Conservation (phyloP, 1,140 invertebrate genomes). For the Myzus persicae region DNA sequence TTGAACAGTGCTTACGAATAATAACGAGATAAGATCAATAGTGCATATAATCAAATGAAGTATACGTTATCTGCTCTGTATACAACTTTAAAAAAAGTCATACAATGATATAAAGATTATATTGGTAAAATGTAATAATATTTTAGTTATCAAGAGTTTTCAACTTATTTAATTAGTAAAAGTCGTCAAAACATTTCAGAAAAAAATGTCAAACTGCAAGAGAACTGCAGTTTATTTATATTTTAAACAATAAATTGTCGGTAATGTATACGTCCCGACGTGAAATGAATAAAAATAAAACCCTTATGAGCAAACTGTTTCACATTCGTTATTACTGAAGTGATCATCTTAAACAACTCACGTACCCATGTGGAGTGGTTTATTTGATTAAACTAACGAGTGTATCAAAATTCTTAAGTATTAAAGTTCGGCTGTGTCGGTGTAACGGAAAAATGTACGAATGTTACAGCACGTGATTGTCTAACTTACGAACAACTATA, state of each 20-base stretch:
- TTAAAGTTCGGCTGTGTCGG: background rate
- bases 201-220: background rate
- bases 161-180: background rate
- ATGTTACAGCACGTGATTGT: background rate
- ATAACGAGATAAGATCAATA: background rate
- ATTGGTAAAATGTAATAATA: background rate
- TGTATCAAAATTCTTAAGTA: background rate
- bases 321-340: background rate
- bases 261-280: background rate
- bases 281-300: background rate
- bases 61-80: background rate
- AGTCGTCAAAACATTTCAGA: background rate
- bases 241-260: background rate
- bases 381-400: constrained; percentile 14
- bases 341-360: background rate
- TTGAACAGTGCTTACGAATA: background rate
- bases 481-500: background rate
- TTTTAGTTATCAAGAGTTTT: background rate
- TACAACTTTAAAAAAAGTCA: background rate
- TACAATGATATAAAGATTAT: background rate
- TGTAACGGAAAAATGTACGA: background rate
- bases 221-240: background rate
- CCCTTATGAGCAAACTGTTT: background rate
- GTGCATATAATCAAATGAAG: background rate
- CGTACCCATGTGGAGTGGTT: background rate